A percentile compares a stretch with the other conserved stretches of the same genome.
These are phyloP conservation scores for Oreocharis arfaki DNA, from an alignment of 2,113 vertebrate genomes.

Conservation along the genomic window DNA sequence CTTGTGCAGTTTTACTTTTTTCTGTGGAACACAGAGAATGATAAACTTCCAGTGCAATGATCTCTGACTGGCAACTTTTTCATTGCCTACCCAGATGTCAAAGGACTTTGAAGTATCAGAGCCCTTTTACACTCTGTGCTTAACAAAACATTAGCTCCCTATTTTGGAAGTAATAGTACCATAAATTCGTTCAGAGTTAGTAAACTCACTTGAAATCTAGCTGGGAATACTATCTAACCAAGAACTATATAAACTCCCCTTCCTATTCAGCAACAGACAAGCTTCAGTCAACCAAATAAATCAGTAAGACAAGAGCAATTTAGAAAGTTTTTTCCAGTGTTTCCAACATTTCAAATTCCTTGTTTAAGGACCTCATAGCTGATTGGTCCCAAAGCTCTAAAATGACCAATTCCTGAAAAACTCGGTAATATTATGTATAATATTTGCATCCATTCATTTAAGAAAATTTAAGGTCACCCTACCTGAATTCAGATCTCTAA, in stretches of 20 bases:
- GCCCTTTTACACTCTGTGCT: not conserved
- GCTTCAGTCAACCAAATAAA: not conserved
- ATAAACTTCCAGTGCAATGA: not conserved
- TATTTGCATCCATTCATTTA: not conserved
- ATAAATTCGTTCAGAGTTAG: not conserved
- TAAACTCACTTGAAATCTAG: not conserved
- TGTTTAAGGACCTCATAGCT: not conserved
- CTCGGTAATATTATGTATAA: not conserved
- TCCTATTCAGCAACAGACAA: not conserved
- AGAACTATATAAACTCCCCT: not conserved
- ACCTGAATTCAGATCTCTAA: not conserved
- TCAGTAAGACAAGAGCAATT: not conserved
- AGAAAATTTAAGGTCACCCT: not conserved
- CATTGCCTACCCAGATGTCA: not conserved
- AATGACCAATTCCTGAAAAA: not conserved
- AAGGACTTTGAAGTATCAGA: not conserved
- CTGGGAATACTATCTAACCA: not conserved
- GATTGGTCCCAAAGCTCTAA: not conserved
- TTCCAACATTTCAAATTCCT: not conserved
- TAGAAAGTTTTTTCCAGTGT: not conserved
- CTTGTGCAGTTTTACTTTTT: not conserved
- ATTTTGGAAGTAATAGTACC: not conserved
- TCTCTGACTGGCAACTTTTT: not conserved
- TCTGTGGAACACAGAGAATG: not conserved
- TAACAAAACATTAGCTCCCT: slow-evolving; percentile 12